phyloP scores from a whole-genome alignment of 2,797 vertebrate species.

The Pogoniulus pusillus region DNA sequence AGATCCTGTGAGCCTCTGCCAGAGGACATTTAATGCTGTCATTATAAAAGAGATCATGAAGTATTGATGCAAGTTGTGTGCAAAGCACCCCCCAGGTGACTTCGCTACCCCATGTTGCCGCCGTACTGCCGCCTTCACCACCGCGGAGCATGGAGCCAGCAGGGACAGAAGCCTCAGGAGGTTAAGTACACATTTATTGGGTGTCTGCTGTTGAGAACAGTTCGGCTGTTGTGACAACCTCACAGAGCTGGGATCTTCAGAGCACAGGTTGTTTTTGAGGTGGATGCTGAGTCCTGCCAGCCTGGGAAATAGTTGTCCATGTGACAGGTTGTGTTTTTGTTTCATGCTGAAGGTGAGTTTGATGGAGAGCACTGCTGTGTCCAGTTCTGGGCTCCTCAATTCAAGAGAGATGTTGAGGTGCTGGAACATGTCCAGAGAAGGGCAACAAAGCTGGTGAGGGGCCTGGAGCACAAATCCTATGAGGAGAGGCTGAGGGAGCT shows the following conservation, averaged over 20 bases:
- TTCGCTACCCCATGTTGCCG: not conserved
- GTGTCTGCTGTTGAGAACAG: conserved; percentile 21
- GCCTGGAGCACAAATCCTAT: no score
- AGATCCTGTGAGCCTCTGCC: conserved; percentile 25
- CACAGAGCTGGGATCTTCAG: not conserved
- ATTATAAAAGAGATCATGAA: conserved; percentile 53
- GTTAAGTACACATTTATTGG: conserved; percentile 44
- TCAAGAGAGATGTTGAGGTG: no score
- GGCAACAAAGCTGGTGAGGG: no score
- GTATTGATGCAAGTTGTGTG: conserved; percentile 31
- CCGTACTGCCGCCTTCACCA: not conserved
- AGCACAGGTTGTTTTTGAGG: conserved; percentile 9
- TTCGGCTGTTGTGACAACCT: not conserved
- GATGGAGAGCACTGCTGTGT: not conserved
- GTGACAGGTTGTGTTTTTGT: conserved; percentile 10
- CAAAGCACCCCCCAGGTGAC: conserved; percentile 37
- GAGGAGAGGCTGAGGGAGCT: no score
- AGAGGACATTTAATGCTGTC: conserved; percentile 55
- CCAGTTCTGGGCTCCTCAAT: no score
- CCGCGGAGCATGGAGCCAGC: not conserved
- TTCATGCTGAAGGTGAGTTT: not conserved
- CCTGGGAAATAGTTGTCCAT: not conserved
- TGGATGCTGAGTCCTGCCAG: conserved; percentile 12
- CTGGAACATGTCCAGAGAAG: no score
- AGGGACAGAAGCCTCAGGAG: conserved; percentile 6